Evolutionary conservation across 2,113 vertebrate genomes (phyloP).

Genomic region (Carollia perspicillata): DNA sequence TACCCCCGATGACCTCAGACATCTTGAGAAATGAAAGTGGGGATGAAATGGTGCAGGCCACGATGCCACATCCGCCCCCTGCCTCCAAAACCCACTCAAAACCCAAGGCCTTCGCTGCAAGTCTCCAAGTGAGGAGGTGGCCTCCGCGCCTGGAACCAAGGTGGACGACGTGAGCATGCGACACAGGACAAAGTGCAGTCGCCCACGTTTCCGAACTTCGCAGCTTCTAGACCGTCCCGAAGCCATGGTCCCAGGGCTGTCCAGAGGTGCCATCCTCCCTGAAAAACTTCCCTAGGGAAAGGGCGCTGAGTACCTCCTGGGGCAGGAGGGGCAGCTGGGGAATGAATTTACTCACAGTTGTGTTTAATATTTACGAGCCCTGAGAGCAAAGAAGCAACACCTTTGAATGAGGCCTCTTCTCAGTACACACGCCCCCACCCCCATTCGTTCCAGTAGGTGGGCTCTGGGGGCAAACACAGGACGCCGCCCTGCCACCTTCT

Average conservation of each 20-base stretch:
- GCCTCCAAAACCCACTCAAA: background rate
- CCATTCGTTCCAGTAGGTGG: fast-evolving
- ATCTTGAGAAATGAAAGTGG: background rate
- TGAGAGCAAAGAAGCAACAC: background rate
- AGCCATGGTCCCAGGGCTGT: background rate
- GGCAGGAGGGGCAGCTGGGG: background rate
- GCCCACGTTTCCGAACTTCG: fast-evolving
- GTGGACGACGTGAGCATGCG: fast-evolving
- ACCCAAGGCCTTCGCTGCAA: no score
- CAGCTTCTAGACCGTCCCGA: background rate
- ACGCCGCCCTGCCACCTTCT: background rate
- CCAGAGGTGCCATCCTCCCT: background rate
- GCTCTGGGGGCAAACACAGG: background rate
- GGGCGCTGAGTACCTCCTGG: background rate
- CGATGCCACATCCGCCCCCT: fast-evolving
- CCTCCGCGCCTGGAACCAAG: background rate
- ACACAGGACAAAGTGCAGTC: fast-evolving
- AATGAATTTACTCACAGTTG: background rate
- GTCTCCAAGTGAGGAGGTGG: background rate
- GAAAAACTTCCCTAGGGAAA: background rate
- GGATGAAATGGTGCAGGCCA: fast-evolving
- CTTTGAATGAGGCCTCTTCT: background rate
- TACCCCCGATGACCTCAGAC: fast-evolving
- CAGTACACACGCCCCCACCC: fast-evolving
- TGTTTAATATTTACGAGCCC: background rate